Percentiles rank a stretch among this genome's conserved stretches.
Evolutionary conservation across 2,797 vertebrate species (phyloP).

Genomic region (Arnoldichthys spilopterus): DNA sequence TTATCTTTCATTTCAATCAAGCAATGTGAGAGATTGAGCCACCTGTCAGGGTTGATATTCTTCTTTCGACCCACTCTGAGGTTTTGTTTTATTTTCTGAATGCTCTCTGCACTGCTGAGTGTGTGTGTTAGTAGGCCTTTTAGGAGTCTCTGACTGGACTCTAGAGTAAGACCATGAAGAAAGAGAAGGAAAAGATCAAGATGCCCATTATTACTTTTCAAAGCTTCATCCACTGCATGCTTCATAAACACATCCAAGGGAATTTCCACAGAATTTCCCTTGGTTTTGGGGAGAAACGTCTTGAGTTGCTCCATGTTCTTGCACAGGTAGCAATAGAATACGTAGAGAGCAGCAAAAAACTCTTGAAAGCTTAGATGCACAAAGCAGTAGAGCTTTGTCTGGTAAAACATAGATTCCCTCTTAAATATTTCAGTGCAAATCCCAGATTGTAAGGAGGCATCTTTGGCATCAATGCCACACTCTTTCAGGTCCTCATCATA

Average conservation of each 20-base stretch:
- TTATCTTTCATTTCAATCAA: slow-evolving; percentile 58
- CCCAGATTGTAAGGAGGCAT: slow-evolving; percentile 12
- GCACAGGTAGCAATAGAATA: slow-evolving; percentile 36
- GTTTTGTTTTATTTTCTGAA: slow-evolving; percentile 29
- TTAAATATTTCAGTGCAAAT: slow-evolving; percentile 37
- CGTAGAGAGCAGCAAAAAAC: slow-evolving; percentile 47
- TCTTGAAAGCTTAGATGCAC: slow-evolving; percentile 53
- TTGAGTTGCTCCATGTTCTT: slow-evolving; percentile 10
- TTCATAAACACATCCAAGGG: slow-evolving; percentile 39
- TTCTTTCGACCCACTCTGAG: slow-evolving; percentile 45
- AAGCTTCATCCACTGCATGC: slow-evolving; percentile 36
- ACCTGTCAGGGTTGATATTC: slow-evolving; percentile 51
- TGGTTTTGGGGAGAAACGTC: slow-evolving; percentile 20
- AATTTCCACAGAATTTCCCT: not conserved
- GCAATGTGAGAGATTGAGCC: slow-evolving; percentile 55
- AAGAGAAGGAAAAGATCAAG: slow-evolving; percentile 48
- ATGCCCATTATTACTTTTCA: slow-evolving; percentile 43
- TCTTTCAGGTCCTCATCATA: slow-evolving; percentile 5
- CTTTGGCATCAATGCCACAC: slow-evolving; percentile 14
- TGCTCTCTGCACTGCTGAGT: not conserved
- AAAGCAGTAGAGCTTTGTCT: slow-evolving; percentile 39
- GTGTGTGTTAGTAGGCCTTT: slow-evolving; percentile 11
- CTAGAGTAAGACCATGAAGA: slow-evolving; percentile 44
- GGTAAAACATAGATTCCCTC: slow-evolving; percentile 25
- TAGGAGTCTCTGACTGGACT: slow-evolving; percentile 44